Evolutionary conservation across 30 jellyfish, hydroid and myxozoan genomes (phyloP), one percentile per base, ranked within the genome.

Genomic region (Turritopsis dohrnii): DNA sequence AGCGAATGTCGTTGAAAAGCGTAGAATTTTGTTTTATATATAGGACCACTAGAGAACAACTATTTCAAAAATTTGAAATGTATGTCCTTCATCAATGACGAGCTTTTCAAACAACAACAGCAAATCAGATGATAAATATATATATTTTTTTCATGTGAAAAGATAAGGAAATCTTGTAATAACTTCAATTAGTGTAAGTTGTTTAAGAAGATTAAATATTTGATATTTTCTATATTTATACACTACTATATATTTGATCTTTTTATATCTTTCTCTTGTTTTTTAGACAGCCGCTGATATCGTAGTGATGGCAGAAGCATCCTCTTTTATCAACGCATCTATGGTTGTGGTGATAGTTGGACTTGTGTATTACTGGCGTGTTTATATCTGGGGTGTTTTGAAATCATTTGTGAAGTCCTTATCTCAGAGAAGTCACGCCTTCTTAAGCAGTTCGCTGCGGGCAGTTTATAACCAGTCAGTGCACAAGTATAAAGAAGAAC

Each of bases 391-490:
- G 60, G 13, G 60, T 13, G 5, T 5, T 41, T 5, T 41, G 28
- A n/a, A 17, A 17, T 17, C 76, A n/a, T 1, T 25, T 3, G 8
- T 17, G 17, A 66, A 66, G 76, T 17, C 28, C 28, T 66, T 66
- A 5, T 74, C 71, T 8, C 28, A 74, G 23, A 74, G 83, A 1
- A 24, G 71, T 22, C 73, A 3, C 41, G 83, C 83, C 28, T 74
- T 16, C 21, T 7, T 74, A 1, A 74, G 83, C 24, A 21, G 41
- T 30, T 24, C 65, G 0, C 16, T 74, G 60, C 7, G 83, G 26
- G 83, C 1, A 8, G 65, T 24, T 0, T 81, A 81, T 23, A 81
- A 81, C 65, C 30, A 65, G 20, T 7, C 84, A 65, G 85, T 81
- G 54, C 69, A 53, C 29, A 75, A 81, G 0, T 24, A 31, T 28